Percentiles rank a stretch among this genome's conserved stretches.
These are phyloP conservation scores for Maniola jurtina DNA, from an alignment of 1,140 invertebrate genomes.

Conservation along the genomic window DNA sequence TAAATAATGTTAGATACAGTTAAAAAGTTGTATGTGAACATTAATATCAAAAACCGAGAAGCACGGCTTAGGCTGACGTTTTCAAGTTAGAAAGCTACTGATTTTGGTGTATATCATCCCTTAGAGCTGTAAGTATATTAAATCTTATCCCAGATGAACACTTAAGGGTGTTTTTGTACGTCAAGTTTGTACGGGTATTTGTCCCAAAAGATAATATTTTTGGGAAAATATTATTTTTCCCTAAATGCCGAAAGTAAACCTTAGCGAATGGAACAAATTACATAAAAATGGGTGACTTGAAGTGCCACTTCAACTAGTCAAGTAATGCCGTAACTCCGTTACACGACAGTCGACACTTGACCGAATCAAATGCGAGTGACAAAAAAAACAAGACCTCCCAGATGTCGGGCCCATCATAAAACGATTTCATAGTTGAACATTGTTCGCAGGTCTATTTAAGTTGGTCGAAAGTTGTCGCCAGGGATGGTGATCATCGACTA, in stretches of 20 bases:
- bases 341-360: conserved; percentile 23
- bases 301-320: conserved; percentile 7
- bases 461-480: conserved; percentile 7
- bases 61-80: too few species aligned
- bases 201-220: too few species aligned
- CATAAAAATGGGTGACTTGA: conserved; percentile 3
- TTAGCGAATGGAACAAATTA: conserved; percentile 4
- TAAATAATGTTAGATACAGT: too few species aligned
- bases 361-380: conserved; percentile 29
- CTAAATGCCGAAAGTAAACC: neutral
- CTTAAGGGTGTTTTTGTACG: too few species aligned
- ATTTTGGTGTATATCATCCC: too few species aligned
- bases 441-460: conserved; percentile 37
- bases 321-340: conserved; percentile 28
- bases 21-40: too few species aligned
- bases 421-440: conserved; percentile 44
- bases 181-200: too few species aligned
- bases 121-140: too few species aligned
- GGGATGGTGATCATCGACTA: conserved; percentile 12
- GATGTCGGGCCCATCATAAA: conserved; percentile 31
- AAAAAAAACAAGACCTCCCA: conserved; percentile 39
- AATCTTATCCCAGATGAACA: too few species aligned
- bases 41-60: too few species aligned
- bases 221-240: too few species aligned
- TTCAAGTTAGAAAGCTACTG: too few species aligned